Base-by-base conservation (phyloP, 37 sponge, comb jelly and placozoan species). In the Beroe ovata region DNA sequence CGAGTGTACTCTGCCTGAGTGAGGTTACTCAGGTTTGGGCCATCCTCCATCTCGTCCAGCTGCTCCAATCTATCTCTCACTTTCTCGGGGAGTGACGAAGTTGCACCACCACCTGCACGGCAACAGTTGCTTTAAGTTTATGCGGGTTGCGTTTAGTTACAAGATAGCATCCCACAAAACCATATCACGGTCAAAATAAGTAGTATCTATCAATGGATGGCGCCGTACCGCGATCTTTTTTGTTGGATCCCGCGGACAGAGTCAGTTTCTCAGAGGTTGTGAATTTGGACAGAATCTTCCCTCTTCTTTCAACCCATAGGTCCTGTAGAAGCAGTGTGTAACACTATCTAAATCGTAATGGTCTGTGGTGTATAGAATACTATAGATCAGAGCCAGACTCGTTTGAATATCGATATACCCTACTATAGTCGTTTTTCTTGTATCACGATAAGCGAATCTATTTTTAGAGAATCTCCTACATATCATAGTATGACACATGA, bases 21-120 rank as follows among this genome's bases (percentile, higher is more conserved):
- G 88, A 97, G 93, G 89, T 96, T 95, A 40, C 84, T 77, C 29
- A 77, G 54, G 23, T 90, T 64, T 23, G 71, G 33, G 26, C 92
- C 93, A 88, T 97, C 99, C 60, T 97, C 96, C 47, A 95, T 23
- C 61, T 94, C 95, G 42, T 97, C 96, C 90, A 97, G 92, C 91
- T 97, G 95, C 89, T 97, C 99, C 58, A 97, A 91, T 8, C 99
- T 92, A 60, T 93, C 90, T 88, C 94, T 93, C 54, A 96, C 92
- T 88, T 94, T 94, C 88, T 95, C 99, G 23, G 92, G 54, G 4
- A 91, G 91, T 11, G 20, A 64, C 0, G 90, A 90, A 11, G 94
- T 92, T 8, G 93, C 94, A 41, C 63, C 63, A 20, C 63, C 63
- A 62, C 63, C 63, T 28, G 4, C 8, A 28, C n/a, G n/a, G n/a